Evolutionary conservation across 2,888 invertebrate genomes (phyloP).

Genomic region (Diploptera punctata): DNA sequence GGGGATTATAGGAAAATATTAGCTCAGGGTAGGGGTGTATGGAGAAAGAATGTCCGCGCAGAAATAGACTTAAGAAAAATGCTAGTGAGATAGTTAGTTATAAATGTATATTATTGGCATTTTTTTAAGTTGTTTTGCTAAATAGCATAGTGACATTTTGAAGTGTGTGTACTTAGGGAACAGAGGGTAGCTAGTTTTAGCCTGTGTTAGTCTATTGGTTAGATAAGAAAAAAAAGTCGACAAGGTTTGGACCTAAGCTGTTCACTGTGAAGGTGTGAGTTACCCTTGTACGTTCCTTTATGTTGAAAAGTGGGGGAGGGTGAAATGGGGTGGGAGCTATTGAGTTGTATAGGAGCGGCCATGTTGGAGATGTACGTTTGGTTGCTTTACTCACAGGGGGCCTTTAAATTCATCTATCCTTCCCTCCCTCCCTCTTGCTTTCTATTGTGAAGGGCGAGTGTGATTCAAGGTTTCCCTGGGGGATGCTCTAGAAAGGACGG

Average conservation of each 20-base stretch:
- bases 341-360: constrained; percentile 16
- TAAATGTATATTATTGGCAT: too few relatives aligned
- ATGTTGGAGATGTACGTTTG: constrained; percentile 19
- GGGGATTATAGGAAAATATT: too few relatives aligned
- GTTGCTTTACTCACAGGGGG: constrained; percentile 18
- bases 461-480: constrained; percentile 24
- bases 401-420: constrained; percentile 18
- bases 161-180: too few relatives aligned
- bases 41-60: too few relatives aligned
- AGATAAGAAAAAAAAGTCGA: neutral
- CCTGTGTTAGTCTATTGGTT: too few relatives aligned
- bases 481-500: constrained; percentile 25
- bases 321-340: neutral
- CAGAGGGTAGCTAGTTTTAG: too few relatives aligned
- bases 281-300: neutral
- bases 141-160: too few relatives aligned
- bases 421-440: neutral
- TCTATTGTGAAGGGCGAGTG: constrained; percentile 10
- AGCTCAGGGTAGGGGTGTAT: too few relatives aligned
- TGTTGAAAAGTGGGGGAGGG: neutral
- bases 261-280: neutral
- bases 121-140: too few relatives aligned
- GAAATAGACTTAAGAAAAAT: too few relatives aligned
- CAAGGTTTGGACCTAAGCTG: neutral
- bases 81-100: too few relatives aligned